Evolutionary conservation across 2,888 invertebrate genomes (phyloP).

Genomic region (Ormyrus pomaceus): DNA sequence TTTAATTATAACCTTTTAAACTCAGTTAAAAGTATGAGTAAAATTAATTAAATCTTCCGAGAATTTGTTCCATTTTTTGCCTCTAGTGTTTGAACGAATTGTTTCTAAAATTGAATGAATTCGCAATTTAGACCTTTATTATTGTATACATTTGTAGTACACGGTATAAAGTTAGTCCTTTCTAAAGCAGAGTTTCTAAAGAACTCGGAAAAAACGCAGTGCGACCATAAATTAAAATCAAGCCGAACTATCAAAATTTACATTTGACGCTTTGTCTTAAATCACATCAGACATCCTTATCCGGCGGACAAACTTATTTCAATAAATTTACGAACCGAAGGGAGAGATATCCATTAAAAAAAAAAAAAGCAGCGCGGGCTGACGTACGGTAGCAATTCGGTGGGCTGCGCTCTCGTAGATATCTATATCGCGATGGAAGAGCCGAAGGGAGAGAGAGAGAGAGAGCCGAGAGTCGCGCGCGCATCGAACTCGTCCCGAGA

Average conservation of each 20-base stretch:
- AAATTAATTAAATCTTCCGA: too few species aligned
- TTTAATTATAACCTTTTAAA: too few species aligned
- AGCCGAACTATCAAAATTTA: constrained; percentile 29
- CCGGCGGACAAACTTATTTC: constrained; percentile 45
- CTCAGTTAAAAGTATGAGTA: too few species aligned
- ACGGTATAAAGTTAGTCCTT: not conserved
- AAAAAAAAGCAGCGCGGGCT: constrained; percentile 3
- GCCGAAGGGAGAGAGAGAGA: constrained; percentile 2
- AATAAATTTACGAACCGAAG: constrained; percentile 47
- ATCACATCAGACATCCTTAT: constrained; percentile 36
- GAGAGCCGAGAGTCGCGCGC: not conserved
- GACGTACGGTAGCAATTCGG: constrained; percentile 39
- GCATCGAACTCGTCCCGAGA: constrained; percentile 32
- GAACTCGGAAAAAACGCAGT: constrained; percentile 3
- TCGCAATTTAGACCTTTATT: too few species aligned
- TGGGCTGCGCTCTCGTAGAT: not conserved
- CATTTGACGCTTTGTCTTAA: constrained; percentile 45
- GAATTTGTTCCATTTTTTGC: too few species aligned
- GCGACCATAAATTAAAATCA: constrained; percentile 32
- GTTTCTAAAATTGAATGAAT: too few species aligned
- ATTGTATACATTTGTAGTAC: too few species aligned
- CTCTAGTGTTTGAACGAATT: too few species aligned
- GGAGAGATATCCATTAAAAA: constrained; percentile 9
- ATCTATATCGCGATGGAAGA: constrained; percentile 46
- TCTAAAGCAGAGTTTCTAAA: not conserved